Conservation (phyloP, 2,113 vertebrate genomes). For the Struthio camelus region DNA sequence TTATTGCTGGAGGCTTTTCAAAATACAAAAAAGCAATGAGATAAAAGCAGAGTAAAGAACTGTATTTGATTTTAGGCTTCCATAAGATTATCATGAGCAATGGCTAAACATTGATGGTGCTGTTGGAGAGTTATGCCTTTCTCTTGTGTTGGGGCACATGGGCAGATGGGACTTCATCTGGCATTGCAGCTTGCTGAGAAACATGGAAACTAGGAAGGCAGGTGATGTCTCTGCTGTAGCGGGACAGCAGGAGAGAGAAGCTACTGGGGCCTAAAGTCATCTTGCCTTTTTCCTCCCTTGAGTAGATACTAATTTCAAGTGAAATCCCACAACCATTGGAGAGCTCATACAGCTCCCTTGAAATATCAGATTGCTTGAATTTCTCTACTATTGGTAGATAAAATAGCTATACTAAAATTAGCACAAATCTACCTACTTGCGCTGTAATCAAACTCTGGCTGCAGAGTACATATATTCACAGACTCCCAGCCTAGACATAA, state of each 20-base stretch:
- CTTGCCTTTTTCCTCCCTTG: neutral
- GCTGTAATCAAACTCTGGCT: too few species aligned
- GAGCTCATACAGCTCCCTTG: neutral
- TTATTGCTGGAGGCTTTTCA: neutral
- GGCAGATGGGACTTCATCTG: neutral
- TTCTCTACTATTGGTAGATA: neutral
- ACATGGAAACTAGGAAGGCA: accelerated
- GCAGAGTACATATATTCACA: neutral
- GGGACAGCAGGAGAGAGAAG: neutral
- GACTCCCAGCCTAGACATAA: neutral
- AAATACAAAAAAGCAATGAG: neutral
- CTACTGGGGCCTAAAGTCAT: neutral
- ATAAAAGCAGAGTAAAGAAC: neutral
- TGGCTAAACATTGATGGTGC: neutral
- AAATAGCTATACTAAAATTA: neutral
- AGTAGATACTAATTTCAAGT: neutral
- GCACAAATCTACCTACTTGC: too few species aligned
- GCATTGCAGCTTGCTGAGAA: neutral
- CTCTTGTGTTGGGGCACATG: neutral
- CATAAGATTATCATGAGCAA: neutral
- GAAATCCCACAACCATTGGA: neutral
- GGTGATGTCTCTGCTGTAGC: accelerated
- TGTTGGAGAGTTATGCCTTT: neutral
- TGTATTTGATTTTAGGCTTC: neutral
- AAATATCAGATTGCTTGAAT: neutral